These are phyloP conservation scores for Trissolcus japonicus DNA, from an alignment of 2,888 invertebrate genomes.

Conservation along the genomic window DNA sequence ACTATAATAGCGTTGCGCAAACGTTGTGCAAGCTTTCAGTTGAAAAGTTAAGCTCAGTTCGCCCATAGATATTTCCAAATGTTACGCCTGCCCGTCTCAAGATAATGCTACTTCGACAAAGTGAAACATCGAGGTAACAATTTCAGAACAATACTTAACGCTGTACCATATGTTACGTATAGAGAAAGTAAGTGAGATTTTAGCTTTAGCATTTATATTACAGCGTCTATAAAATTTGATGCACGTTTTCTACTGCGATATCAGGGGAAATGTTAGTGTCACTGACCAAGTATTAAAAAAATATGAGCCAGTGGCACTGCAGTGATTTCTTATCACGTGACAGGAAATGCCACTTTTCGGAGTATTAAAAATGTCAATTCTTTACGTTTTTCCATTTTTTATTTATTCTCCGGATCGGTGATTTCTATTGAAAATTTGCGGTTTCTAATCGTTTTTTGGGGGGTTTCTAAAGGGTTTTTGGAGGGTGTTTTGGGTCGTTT, in stretches of 20 bases:
- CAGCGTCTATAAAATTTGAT: slow-evolving; percentile 41
- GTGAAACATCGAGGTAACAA: slow-evolving; percentile 51
- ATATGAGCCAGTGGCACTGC: too few relatives aligned
- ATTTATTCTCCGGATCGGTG: too few relatives aligned
- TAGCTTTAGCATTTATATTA: slow-evolving; percentile 49
- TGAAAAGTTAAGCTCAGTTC: slow-evolving; percentile 42
- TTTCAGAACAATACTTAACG: slow-evolving; percentile 55
- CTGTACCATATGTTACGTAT: slow-evolving; percentile 47
- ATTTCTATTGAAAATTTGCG: too few relatives aligned
- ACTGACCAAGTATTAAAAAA: too few relatives aligned
- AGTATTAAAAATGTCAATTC: too few relatives aligned
- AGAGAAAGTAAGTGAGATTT: slow-evolving; percentile 49
- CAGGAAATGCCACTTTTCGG: too few relatives aligned
- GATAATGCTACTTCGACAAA: slow-evolving; percentile 53
- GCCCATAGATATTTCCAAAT: slow-evolving; percentile 47
- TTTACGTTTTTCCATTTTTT: too few relatives aligned
- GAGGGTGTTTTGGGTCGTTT: too few relatives aligned
- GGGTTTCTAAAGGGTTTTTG: too few relatives aligned
- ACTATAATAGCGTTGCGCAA: slow-evolving; percentile 52
- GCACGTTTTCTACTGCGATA: slow-evolving; percentile 46
- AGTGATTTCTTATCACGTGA: too few relatives aligned
- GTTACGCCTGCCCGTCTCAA: slow-evolving; percentile 50
- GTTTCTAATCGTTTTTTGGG: too few relatives aligned
- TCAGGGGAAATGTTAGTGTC: too few relatives aligned
- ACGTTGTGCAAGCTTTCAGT: slow-evolving; percentile 30